These are phyloP conservation scores for Melanaphis sacchari DNA, from an alignment of 1,140 invertebrate species.

Conservation along the genomic window DNA sequence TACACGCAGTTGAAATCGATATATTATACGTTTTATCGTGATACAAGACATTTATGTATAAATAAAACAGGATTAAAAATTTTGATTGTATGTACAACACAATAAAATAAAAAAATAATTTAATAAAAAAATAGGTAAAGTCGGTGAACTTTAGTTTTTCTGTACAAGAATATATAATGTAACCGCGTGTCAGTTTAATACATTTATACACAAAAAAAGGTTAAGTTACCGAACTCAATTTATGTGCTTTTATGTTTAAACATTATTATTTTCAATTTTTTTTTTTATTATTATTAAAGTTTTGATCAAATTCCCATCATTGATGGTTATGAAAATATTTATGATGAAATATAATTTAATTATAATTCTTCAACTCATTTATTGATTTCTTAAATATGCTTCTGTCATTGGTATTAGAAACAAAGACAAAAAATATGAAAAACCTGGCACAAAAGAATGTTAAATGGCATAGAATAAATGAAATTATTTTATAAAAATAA, in stretches of 20 bases:
- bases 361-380: not conserved
- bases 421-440: not conserved
- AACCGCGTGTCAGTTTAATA: not conserved
- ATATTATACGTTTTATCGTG: slow-evolving; percentile 2
- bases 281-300: not conserved
- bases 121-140: not conserved
- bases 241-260: slow-evolving; percentile 4
- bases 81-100: not conserved
- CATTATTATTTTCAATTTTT: not conserved
- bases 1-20: not conserved
- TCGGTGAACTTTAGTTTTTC: not conserved
- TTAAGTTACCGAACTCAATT: not conserved
- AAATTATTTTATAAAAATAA: not conserved
- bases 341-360: no score
- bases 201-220: not conserved
- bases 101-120: not conserved
- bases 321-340: not conserved
- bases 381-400: not conserved
- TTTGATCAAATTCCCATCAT: not conserved
- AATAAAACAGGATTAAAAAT: not conserved
- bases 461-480: not conserved
- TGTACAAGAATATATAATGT: not conserved
- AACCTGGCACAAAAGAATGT: not conserved
- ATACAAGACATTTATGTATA: slow-evolving; percentile 8
- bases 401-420: not conserved